Conservation (phyloP, 2,113 vertebrate genomes). For the Tyrannus savana region DNA sequence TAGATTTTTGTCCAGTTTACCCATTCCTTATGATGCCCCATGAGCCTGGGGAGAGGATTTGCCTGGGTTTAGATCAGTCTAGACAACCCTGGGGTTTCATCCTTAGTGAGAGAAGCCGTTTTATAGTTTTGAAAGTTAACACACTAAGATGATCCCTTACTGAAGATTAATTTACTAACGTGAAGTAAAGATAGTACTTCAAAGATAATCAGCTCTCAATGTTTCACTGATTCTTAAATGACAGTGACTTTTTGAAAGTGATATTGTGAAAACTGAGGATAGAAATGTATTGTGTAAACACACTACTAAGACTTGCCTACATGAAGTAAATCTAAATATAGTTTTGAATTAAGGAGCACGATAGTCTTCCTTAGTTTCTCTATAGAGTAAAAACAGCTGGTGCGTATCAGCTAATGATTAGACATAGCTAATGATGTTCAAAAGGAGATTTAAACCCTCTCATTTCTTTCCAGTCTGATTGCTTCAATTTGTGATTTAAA, state of each 20-base stretch:
- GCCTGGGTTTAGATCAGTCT: background rate
- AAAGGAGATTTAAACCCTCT: background rate
- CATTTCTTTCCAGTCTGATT: background rate
- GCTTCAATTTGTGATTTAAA: background rate
- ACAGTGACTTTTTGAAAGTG: background rate
- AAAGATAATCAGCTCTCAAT: background rate
- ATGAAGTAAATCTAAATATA: background rate
- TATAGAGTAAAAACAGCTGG: background rate
- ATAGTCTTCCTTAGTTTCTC: background rate
- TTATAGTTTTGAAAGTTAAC: background rate
- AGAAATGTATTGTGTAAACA: background rate
- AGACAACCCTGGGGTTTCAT: background rate
- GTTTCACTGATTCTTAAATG: background rate
- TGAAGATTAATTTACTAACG: background rate
- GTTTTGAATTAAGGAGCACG: background rate
- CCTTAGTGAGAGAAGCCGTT: background rate
- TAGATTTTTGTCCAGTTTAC: background rate
- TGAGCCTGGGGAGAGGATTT: background rate
- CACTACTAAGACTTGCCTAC: background rate
- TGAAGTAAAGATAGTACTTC: background rate
- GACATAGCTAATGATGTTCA: background rate
- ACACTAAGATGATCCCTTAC: background rate
- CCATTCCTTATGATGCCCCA: rapidly evolving
- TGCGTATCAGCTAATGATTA: background rate
- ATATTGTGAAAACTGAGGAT: background rate